Percentiles rank a stretch among this genome's conserved stretches.
Conservation (phyloP, 2,797 vertebrate species). For the Enteromius viviparus region DNA sequence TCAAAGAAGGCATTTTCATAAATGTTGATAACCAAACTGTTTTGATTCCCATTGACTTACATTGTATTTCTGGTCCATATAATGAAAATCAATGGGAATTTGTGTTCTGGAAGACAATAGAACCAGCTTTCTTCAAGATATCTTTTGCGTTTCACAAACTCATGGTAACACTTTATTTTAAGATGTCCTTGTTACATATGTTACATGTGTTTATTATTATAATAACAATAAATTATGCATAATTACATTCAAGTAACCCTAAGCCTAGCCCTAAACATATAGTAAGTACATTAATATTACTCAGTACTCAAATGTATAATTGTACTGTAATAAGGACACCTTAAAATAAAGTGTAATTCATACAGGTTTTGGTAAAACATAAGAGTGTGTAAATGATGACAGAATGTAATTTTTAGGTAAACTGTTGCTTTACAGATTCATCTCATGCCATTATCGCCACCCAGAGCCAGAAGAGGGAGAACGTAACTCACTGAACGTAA, state of each 20-base stretch:
- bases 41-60: background rate
- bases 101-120: no score
- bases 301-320: no score
- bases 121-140: no score
- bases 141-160: no score
- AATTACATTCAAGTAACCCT: no score
- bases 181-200: no score
- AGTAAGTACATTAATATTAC: no score
- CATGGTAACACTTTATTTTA: no score
- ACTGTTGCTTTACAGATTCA: background rate
- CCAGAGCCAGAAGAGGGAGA: conserved; percentile 14
- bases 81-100: background rate
- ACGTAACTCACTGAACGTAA: conserved; percentile 3
- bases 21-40: background rate
- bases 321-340: no score
- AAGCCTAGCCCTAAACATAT: no score
- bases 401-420: background rate
- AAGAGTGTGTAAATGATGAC: background rate
- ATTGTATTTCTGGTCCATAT: background rate
- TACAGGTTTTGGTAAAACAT: background rate
- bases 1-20: background rate
- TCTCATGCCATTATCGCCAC: background rate
- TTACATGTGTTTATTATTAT: no score
- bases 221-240: no score
- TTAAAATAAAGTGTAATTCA: background rate